Percentiles rank a stretch among this genome's conserved stretches.
Evolutionary conservation across 2,888 invertebrate species (phyloP).

Genomic region (Leptinotarsa juncta): DNA sequence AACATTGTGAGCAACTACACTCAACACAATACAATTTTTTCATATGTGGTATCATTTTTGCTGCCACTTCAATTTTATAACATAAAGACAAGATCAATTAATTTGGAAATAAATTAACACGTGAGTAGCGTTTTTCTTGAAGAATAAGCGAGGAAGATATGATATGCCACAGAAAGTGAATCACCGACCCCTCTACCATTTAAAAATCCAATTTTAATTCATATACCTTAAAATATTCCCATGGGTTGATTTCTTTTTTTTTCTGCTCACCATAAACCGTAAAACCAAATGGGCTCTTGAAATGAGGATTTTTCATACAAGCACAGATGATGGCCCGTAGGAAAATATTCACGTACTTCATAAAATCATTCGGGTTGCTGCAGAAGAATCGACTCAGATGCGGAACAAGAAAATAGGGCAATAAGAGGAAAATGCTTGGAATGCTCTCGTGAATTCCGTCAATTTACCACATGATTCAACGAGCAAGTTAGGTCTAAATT

Average conservation of each 20-base stretch:
- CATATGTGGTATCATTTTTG: too few relatives aligned
- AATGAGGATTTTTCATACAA: neutral
- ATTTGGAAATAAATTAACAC: too few relatives aligned
- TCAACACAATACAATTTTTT: too few relatives aligned
- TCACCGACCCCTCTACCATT: neutral
- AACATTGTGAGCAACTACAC: too few relatives aligned
- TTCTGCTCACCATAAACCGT: neutral
- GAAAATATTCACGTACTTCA: conserved; percentile 4
- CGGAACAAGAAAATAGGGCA: conserved; percentile 8
- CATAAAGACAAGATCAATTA: too few relatives aligned
- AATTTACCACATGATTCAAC: conserved; percentile 8
- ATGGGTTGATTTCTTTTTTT: neutral
- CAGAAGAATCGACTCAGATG: conserved; percentile 5
- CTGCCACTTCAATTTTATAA: too few relatives aligned
- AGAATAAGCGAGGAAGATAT: too few relatives aligned
- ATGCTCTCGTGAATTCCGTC: neutral
- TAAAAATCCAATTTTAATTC: neutral
- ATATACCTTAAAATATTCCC: neutral
- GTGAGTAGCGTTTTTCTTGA: too few relatives aligned
- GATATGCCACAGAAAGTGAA: neutral
- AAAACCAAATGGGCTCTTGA: neutral
- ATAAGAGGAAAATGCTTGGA: neutral
- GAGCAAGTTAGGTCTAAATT: neutral
- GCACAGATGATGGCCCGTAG: neutral
- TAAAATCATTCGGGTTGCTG: neutral